These are phyloP conservation scores for Chelon auratus DNA, from an alignment of 2,797 vertebrate species.

Conservation along the genomic window DNA sequence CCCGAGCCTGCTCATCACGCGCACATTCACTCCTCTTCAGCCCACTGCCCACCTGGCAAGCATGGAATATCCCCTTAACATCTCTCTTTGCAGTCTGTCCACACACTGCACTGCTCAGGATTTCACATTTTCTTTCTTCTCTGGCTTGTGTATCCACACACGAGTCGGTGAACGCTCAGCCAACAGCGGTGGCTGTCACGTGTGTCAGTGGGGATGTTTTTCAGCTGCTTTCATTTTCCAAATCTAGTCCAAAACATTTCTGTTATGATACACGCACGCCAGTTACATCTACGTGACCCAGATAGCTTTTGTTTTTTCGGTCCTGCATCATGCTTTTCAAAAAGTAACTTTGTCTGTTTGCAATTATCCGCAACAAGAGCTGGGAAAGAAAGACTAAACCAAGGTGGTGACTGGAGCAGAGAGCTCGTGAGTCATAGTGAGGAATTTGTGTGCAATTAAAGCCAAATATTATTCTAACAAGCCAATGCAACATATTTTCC, in stretches of 20 bases:
- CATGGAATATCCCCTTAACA: constrained; percentile 68
- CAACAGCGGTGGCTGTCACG: constrained; percentile 55
- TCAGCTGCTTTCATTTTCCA: constrained; percentile 66
- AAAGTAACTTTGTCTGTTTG: constrained; percentile 72
- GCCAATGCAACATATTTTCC: constrained; percentile 66
- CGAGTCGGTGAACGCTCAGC: constrained; percentile 48
- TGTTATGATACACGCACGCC: constrained; percentile 34
- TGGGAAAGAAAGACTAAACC: constrained; percentile 44
- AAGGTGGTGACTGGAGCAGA: constrained; percentile 63
- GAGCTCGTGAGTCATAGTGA: constrained; percentile 65
- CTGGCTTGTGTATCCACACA: constrained; percentile 39
- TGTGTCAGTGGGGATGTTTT: constrained; percentile 61
- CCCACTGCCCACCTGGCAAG: constrained; percentile 75
- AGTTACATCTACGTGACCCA: constrained; percentile 64
- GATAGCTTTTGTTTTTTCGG: constrained; percentile 62
- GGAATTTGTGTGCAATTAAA: constrained; percentile 73
- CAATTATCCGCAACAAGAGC: constrained; percentile 74
- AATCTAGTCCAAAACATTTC: constrained; percentile 65
- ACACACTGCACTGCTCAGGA: constrained; percentile 53
- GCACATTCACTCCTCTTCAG: constrained; percentile 55
- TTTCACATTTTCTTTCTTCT: constrained; percentile 13
- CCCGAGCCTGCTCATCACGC: constrained; percentile 48
- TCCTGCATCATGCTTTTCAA: constrained; percentile 52
- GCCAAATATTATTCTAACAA: constrained; percentile 69
- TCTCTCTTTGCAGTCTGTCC: constrained; percentile 67